Conservation (phyloP, 2,113 vertebrate species). For the Petaurus breviceps region DNA sequence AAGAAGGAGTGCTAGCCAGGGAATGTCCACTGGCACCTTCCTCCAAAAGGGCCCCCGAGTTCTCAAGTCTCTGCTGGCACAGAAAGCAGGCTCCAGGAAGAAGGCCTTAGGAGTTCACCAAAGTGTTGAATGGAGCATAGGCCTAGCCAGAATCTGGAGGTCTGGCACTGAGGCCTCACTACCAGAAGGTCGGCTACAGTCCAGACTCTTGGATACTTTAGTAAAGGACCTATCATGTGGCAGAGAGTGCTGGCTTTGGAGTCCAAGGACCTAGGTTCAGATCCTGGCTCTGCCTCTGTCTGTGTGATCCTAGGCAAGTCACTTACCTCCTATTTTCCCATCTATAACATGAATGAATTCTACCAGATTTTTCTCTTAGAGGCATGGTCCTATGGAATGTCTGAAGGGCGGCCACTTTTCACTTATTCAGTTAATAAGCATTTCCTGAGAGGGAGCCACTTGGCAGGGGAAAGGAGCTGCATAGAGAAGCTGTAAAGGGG, state of each 20-base stretch:
- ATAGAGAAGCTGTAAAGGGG: neutral
- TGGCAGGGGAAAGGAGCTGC: neutral
- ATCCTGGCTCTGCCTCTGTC: neutral
- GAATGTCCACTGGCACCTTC: neutral
- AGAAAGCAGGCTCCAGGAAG: neutral
- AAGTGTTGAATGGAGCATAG: neutral
- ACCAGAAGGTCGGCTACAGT: neutral
- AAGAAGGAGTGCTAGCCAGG: neutral
- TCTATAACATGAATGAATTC: neutral
- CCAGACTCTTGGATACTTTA: neutral
- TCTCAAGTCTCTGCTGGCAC: neutral
- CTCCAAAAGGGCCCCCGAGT: neutral
- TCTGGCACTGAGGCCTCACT: neutral
- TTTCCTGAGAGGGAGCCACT: neutral
- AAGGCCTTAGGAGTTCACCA: neutral
- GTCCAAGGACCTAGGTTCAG: neutral
- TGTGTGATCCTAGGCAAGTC: neutral
- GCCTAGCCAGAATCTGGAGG: neutral
- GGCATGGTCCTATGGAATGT: neutral
- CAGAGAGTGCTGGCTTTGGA: neutral
- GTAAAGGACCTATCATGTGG: neutral
- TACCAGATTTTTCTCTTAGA: neutral
- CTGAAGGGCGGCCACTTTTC: neutral
- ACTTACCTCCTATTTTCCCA: neutral
- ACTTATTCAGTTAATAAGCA: neutral